Evolutionary conservation across 1,140 invertebrate species (phyloP), one percentile per base, ranked within the genome.

Genomic region (Diabrotica virgifera): DNA sequence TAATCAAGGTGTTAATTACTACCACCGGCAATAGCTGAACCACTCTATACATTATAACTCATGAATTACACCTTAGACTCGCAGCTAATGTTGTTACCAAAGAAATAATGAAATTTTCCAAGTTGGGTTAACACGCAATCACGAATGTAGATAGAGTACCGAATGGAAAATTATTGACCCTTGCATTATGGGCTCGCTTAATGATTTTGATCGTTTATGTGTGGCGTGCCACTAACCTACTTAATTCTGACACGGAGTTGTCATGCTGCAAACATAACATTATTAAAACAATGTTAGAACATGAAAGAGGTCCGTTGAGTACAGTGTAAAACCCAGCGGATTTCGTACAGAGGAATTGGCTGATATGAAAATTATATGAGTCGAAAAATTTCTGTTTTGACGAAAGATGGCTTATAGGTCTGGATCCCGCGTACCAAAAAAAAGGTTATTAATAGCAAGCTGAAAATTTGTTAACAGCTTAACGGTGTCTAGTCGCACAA

Each of bases 41-140:
- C n/a, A 46, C 40, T 10, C 40, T 46, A 46, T 46, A 46, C 40
- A n/a, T 46, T 46, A 46, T 46, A 46, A 46, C n/a, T 46, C 40
- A 46, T 46, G 40, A 46, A 46, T 46, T 46, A 46, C 40, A 46
- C 40, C 40, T 46, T 46, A n/a, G 40, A 46, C 40, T 46, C 40
- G 6, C n/a, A 46, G 40, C 8, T 46, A 46, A 46, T 46, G 40
- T 46, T n/a, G 40, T 46, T 46, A 46, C 40, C 40, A 46, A 46
- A 46, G 40, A 46, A 46, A 46, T 46, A 46, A 46, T 46, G 40
- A n/a, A 46, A 46, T 46, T 46, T 46, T 46, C 40, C 40, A 46
- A n/a, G 40, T 46, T 46, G n/a, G 40, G 8, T n/a, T 46, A n/a
- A 46, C 40, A 46, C 40, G 40, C 40, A 46, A 46, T 46, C 40